Percentiles rank a stretch among this genome's conserved stretches.
Evolutionary conservation across 2,888 invertebrate genomes (phyloP).

Genomic region (Saturnia pavonia): DNA sequence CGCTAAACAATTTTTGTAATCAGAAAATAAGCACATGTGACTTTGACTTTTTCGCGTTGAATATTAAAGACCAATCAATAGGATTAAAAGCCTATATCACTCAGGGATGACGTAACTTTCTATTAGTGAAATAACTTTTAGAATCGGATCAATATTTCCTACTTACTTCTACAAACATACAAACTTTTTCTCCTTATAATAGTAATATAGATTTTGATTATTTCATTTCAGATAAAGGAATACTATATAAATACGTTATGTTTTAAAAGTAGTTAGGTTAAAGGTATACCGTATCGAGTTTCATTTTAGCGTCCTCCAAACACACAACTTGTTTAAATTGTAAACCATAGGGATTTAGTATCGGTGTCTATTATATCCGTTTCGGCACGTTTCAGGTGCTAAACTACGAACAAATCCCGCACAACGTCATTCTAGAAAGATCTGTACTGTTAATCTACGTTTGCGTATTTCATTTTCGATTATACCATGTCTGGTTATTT

Average conservation of each 20-base stretch:
- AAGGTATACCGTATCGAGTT: conserved; percentile 15
- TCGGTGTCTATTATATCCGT: conserved; percentile 51
- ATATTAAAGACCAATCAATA: too few relatives aligned
- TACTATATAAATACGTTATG: background rate
- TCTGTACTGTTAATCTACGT: conserved; percentile 13
- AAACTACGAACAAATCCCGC: conserved; percentile 26
- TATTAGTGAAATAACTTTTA: too few relatives aligned
- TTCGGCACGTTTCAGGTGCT: conserved; percentile 58
- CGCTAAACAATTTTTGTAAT: too few relatives aligned
- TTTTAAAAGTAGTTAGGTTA: background rate
- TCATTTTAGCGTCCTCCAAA: conserved; percentile 28
- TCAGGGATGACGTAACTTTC: too few relatives aligned
- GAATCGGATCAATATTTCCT: too few relatives aligned
- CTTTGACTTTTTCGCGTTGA: too few relatives aligned
- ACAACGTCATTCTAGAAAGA: conserved; percentile 30
- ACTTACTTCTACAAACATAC: too few relatives aligned
- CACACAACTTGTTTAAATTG: conserved; percentile 53
- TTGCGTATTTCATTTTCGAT: conserved; percentile 7
- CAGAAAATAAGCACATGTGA: too few relatives aligned
- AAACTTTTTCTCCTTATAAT: too few relatives aligned
- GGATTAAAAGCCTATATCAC: too few relatives aligned
- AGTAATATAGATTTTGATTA: too few relatives aligned
- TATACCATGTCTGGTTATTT: conserved; percentile 4
- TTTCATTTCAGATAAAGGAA: too few relatives aligned
- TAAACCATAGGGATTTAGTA: conserved; percentile 45